phyloP scores from a whole-genome alignment of 1,140 invertebrate species.

The Nebria ingens region DNA sequence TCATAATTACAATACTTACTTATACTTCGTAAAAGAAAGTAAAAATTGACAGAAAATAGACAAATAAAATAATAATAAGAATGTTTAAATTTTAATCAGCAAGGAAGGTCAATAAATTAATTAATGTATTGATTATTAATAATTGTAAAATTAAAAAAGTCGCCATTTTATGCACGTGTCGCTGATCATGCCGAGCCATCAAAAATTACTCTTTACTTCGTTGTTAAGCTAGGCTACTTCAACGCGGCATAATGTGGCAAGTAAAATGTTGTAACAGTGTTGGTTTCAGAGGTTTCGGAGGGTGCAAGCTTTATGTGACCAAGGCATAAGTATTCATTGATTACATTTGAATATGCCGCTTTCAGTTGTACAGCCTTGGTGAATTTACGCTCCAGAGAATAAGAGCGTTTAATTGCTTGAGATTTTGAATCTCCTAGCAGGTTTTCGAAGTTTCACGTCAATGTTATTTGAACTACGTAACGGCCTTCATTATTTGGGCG shows the following conservation, averaged over 20 bases:
- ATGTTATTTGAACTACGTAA: constrained; percentile 16
- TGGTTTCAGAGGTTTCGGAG: constrained; percentile 1
- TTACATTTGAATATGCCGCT: constrained; percentile 14
- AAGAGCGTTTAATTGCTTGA: constrained; percentile 12
- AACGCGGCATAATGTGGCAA: constrained; percentile 30
- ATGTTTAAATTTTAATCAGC: no score
- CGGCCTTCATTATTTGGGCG: constrained; percentile 12
- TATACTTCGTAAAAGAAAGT: no score
- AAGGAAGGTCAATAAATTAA: no score
- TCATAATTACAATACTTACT: no score
- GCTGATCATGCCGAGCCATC: constrained; percentile 22
- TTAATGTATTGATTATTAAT: no score
- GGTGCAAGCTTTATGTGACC: constrained; percentile 16
- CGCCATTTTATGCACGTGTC: constrained; percentile 24
- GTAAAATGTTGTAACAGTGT: constrained; percentile 15
- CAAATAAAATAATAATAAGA: no score
- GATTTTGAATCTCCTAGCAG: constrained; percentile 14
- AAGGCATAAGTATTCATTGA: constrained; percentile 16
- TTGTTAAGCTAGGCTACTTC: constrained; percentile 19
- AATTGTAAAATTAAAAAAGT: no score
- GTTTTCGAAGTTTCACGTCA: neutral
- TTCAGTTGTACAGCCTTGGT: constrained; percentile 6
- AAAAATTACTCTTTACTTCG: constrained; percentile 23
- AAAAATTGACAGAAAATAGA: no score
- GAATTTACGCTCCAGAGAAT: constrained; percentile 7